These are phyloP conservation scores for Ciona savignyi DNA, from an alignment of 23 tunicate genomes.

Conservation along the genomic window DNA sequence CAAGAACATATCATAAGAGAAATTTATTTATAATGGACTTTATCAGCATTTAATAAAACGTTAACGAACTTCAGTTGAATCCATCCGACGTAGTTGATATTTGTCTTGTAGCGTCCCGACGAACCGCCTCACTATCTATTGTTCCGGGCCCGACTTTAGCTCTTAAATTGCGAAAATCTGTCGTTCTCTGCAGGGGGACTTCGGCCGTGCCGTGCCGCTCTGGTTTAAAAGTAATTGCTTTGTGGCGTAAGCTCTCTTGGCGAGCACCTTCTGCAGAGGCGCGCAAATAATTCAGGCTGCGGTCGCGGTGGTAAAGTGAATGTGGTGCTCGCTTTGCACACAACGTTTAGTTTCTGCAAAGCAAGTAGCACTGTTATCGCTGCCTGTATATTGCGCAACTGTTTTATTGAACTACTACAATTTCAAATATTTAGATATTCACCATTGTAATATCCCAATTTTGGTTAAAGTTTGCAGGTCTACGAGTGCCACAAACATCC, in stretches of 20 bases:
- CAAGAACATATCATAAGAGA: no score
- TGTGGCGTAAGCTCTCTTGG: no score
- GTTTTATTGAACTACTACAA: no score
- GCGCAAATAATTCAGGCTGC: not conserved
- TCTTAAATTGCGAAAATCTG: not conserved
- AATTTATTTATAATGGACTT: no score
- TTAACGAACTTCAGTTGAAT: not conserved
- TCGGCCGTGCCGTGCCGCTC: not conserved
- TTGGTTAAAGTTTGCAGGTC: slow-evolving; percentile 25
- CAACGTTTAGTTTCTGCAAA: not conserved
- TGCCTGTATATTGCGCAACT: no score
- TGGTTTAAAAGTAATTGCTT: no score
- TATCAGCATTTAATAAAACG: no score
- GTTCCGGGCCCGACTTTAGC: not conserved
- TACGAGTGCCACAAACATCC: slow-evolving; percentile 77
- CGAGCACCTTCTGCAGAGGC: not conserved
- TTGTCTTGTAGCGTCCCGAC: not conserved
- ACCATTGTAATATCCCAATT: no score
- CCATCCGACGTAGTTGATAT: not conserved
- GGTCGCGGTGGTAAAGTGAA: not conserved
- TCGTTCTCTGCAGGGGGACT: not conserved
- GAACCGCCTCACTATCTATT: not conserved
- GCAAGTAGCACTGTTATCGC: no score
- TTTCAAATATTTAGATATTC: no score
- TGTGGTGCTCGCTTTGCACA: not conserved